A percentile compares a stretch with the other conserved stretches of the same genome.
These are phyloP conservation scores for Stramonita haemastoma DNA, from an alignment of 2,888 invertebrate species.

Conservation along the genomic window DNA sequence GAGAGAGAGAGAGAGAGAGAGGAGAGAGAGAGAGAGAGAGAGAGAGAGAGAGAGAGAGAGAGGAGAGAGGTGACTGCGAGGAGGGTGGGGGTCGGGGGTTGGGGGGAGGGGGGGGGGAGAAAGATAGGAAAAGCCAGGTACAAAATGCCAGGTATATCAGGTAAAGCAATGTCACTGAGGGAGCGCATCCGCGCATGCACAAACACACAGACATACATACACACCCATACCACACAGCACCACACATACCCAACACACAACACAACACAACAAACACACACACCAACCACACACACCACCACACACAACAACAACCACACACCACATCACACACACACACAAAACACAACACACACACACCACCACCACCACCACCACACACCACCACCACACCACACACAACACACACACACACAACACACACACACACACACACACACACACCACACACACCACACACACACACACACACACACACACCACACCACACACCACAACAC, in stretches of 20 bases:
- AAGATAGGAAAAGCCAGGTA: background rate
- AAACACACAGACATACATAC: background rate
- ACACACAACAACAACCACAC: too few species aligned
- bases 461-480: too few species aligned
- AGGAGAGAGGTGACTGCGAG: background rate
- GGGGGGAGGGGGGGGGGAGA: background rate
- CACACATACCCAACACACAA: background rate
- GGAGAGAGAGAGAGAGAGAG: background rate
- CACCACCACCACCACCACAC: too few species aligned
- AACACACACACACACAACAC: too few species aligned
- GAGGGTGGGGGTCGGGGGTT: background rate
- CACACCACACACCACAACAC: too few species aligned
- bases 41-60: background rate
- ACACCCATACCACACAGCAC: background rate
- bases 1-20: too few species aligned
- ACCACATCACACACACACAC: too few species aligned
- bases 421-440: too few species aligned
- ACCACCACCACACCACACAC: too few species aligned
- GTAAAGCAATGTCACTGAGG: background rate
- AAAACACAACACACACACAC: too few species aligned
- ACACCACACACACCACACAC: too few species aligned
- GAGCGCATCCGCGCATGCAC: background rate
- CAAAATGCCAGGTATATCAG: background rate
- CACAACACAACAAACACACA: background rate
- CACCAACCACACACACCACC: background rate